phyloP scores from a whole-genome alignment of 1,140 invertebrate genomes.

The Ceratoteleas bidentatus region DNA sequence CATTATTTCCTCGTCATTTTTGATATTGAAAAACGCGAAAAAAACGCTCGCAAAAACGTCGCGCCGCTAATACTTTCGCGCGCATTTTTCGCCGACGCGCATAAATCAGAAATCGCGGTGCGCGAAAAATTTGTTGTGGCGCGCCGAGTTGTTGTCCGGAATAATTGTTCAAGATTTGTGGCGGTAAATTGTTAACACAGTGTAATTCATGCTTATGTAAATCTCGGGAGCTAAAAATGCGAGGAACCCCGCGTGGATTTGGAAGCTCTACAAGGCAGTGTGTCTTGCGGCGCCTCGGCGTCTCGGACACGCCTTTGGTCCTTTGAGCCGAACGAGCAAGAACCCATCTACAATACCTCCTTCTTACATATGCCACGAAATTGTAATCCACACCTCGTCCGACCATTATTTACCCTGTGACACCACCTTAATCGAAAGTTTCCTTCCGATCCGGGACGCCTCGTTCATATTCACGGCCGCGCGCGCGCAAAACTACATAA shows the following conservation, averaged over 20 bases:
- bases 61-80: too few relatives aligned
- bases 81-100: too few relatives aligned
- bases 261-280: conserved; percentile 61
- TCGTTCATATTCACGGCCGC: conserved; percentile 61
- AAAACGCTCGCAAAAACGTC: too few relatives aligned
- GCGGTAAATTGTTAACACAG: conserved; percentile 29
- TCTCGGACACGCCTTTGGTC: conserved; percentile 70
- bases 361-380: conserved; percentile 67
- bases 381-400: conserved; percentile 68
- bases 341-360: conserved; percentile 62
- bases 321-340: conserved; percentile 59
- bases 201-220: conserved; percentile 40
- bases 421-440: conserved; percentile 68
- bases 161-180: conserved; percentile 27
- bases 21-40: too few relatives aligned
- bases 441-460: conserved; percentile 57
- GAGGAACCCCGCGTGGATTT: conserved; percentile 57
- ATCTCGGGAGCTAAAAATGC: conserved; percentile 43
- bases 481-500: conserved; percentile 54
- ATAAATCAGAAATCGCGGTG: too few relatives aligned
- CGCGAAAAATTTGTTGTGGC: neutral
- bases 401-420: conserved; percentile 64
- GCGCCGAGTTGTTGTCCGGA: neutral
- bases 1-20: too few relatives aligned
- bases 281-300: conserved; percentile 66